Conservation (phyloP, 2,797 vertebrate species). For the Macrochelys suwanniensis region DNA sequence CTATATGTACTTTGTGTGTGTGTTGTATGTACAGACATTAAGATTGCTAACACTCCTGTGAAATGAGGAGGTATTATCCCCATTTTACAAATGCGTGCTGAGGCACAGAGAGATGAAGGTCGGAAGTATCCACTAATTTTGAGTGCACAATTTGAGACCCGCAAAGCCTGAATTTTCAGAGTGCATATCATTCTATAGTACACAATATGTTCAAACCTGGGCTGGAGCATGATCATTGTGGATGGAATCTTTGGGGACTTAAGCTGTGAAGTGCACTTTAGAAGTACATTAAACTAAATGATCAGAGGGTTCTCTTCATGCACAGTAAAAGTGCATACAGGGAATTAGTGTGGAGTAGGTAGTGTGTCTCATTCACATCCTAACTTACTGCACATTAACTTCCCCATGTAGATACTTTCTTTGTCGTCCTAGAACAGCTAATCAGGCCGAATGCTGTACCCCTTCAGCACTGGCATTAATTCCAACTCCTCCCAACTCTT, state of each 20-base stretch:
- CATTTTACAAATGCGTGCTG: not conserved
- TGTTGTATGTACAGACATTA: not conserved
- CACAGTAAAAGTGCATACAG: not conserved
- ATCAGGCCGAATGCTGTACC: not conserved
- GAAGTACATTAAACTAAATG: not conserved
- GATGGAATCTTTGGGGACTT: not conserved
- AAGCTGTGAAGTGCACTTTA: not conserved
- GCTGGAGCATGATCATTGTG: fast-evolving
- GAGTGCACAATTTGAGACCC: not conserved
- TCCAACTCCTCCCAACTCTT: not conserved
- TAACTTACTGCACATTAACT: not conserved
- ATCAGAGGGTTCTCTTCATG: not conserved
- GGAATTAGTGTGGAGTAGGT: not conserved
- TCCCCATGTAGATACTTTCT: not conserved
- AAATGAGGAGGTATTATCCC: not conserved
- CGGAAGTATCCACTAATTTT: not conserved
- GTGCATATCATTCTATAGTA: not conserved
- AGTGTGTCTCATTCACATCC: not conserved
- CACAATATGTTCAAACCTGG: fast-evolving
- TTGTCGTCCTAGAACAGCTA: not conserved
- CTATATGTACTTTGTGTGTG: not conserved
- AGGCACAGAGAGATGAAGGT: not conserved
- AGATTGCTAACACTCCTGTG: not conserved
- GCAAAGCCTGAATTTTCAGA: not conserved
- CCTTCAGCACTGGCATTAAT: not conserved